phyloP scores from a whole-genome alignment of 2,888 invertebrate genomes.

The Malachius bipustulatus region DNA sequence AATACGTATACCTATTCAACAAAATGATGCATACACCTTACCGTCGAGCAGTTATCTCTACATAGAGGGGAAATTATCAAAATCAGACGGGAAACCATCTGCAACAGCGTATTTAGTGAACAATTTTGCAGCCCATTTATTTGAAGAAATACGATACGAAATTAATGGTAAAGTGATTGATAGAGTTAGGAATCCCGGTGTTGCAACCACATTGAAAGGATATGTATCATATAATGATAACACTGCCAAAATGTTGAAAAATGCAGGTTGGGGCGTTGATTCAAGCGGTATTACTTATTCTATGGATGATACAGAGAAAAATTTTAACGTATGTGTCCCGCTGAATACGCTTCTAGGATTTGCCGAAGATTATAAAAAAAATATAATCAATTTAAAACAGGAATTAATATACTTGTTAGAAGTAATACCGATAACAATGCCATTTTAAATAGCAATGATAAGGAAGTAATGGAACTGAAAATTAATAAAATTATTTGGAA shows the following conservation, averaged over 20 bases:
- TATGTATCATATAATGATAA: conserved; percentile 26
- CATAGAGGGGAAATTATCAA: no score
- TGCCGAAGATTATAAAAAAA: no score
- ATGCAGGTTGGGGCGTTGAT: no score
- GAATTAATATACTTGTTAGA: conserved; percentile 28
- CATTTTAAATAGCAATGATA: neutral
- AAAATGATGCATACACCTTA: conserved; percentile 10
- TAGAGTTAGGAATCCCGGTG: conserved; percentile 25
- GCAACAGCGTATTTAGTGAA: no score
- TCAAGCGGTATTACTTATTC: no score
- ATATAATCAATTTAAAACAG: no score
- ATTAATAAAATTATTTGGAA: conserved; percentile 21
- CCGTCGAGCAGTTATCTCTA: no score
- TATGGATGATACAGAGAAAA: conserved; percentile 15
- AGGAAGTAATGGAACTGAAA: conserved; percentile 6
- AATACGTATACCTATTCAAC: conserved; percentile 13
- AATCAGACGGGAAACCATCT: no score
- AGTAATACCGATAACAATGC: conserved; percentile 21
- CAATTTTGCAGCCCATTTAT: conserved; percentile 25
- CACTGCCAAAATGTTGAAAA: no score
- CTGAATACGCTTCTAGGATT: conserved; percentile 27
- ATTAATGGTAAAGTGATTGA: conserved; percentile 28
- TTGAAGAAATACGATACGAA: conserved; percentile 29
- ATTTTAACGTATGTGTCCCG: conserved; percentile 13
- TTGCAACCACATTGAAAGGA: conserved; percentile 28